Base-by-base conservation (phyloP, 1,140 invertebrate genomes). In the Lucilia cuprina region DNA sequence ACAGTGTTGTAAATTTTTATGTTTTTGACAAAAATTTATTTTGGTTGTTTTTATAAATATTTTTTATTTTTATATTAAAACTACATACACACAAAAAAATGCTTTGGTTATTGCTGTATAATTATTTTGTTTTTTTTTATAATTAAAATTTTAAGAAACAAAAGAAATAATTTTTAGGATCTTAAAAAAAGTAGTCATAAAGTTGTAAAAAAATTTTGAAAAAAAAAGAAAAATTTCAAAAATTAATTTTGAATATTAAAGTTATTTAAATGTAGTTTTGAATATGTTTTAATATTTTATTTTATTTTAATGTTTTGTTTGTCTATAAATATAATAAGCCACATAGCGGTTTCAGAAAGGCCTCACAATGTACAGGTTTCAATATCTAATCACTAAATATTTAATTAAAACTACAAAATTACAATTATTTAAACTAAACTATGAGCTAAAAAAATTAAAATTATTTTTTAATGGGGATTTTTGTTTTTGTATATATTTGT, bases 71-170 rank as follows among this genome's bases (percentile, higher is more conserved):
- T 83, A 17, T 82, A 83, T 77, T 50, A 74, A 80, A 65, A 65
- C 21, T 74, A 84, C 74, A 83, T 84, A 82, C 82, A 77, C 78
- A 83, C 84, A 77, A 70, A 83, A 74, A 83, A 85, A 85, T 85
- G 83, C 84, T 85, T 85, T 85, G 84, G 84, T 85, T 85, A 85
- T 85, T 85, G 84, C 84, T 85, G 84, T 83, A 83, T 85, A 83
- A 80, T 74, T 82, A 60, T 83, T 84, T 77, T 83, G 13, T 70
- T 65, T 75, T 74, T 78, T 70, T 17, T 35, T 78, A 10, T 21
- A 84, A 60, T 34, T 30, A 83, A n/a, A 70, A 78, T 49, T 55
- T 60, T 49, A 8, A 50, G 47, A 80, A 19, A 41, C 74, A 77
- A 77, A 34, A 35, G 30, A 77, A 77, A 77, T 17, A 41, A 41